Conservation (phyloP, 2,113 vertebrate genomes). For the Prunella fulvescens region DNA sequence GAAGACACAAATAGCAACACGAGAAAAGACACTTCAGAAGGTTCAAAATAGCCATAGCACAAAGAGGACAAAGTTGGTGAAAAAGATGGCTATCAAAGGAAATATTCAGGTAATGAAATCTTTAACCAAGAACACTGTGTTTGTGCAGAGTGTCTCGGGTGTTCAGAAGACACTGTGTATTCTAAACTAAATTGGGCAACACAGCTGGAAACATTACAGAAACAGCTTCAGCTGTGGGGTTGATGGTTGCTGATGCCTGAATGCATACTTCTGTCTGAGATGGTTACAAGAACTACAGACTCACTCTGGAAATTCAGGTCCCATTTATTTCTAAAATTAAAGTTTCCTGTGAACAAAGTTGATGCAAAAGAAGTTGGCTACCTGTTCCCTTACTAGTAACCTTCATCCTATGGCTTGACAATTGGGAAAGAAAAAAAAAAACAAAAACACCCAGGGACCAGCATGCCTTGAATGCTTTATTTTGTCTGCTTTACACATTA, state of each 20-base stretch:
- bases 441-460: background rate
- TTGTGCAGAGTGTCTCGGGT: background rate
- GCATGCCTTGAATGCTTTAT: slow-evolving; percentile 17
- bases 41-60: background rate
- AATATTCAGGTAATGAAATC: background rate
- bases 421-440: background rate
- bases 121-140: background rate
- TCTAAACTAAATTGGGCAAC: background rate
- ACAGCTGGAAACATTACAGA: background rate
- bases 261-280: background rate
- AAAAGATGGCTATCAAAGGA: background rate
- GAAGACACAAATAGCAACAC: background rate
- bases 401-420: background rate
- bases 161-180: background rate
- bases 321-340: background rate
- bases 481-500: slow-evolving; percentile 49
- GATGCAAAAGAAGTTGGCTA: background rate
- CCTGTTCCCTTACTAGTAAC: background rate
- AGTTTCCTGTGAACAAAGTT: background rate
- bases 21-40: background rate
- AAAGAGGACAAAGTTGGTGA: background rate
- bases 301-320: background rate
- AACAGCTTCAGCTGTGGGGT: background rate
- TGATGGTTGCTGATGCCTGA: background rate
- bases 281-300: background rate